Percentiles rank a stretch among this genome's conserved stretches.
Conservation (phyloP, 2,797 vertebrate species). For the Pteronotus mesoamericanus region DNA sequence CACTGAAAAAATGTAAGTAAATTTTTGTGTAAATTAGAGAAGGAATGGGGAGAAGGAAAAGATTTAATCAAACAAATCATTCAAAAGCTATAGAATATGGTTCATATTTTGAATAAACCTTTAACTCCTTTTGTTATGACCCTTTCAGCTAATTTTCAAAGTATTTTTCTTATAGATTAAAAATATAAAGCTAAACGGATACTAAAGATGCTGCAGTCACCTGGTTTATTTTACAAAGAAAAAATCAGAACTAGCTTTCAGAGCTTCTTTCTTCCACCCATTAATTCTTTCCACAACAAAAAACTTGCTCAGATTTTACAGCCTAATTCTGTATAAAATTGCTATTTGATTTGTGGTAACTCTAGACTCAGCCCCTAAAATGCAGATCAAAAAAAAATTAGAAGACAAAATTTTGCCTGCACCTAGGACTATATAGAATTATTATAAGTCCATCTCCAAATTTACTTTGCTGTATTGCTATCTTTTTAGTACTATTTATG, state of each 20-base stretch:
- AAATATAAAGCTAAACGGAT: background rate
- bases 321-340: background rate
- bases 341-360: background rate
- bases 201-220: background rate
- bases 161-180: background rate
- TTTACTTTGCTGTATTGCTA: background rate
- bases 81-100: background rate
- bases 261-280: background rate
- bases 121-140: background rate
- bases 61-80: background rate
- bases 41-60: background rate
- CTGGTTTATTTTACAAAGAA: background rate
- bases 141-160: background rate
- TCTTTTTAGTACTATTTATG: slow-evolving; percentile 6
- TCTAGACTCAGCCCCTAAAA: background rate
- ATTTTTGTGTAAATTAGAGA: background rate
- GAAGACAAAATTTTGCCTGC: background rate
- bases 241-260: background rate
- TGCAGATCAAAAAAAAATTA: background rate
- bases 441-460: background rate
- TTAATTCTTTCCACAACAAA: background rate
- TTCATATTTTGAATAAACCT: background rate
- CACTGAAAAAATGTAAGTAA: background rate
- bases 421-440: background rate
- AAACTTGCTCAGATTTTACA: background rate